Evolutionary conservation across 2,888 invertebrate species (phyloP).

Genomic region (Hofmannophila pseudospretella): DNA sequence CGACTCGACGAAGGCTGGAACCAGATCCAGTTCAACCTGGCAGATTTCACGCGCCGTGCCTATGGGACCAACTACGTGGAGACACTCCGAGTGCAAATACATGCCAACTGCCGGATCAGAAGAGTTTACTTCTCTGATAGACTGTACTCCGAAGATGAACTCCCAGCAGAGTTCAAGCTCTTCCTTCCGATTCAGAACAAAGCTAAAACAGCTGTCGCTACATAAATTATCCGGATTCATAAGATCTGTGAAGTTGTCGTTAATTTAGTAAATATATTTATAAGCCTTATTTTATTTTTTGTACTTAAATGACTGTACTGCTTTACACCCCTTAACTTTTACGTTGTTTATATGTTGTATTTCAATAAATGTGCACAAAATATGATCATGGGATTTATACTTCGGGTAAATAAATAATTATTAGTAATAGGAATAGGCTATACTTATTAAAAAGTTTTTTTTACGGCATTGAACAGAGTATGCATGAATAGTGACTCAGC

Average conservation of each 20-base stretch:
- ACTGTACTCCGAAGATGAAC: slow-evolving; percentile 94
- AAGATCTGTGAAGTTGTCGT: slow-evolving; percentile 21
- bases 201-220: slow-evolving; percentile 74
- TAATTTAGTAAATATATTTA: slow-evolving; percentile 50
- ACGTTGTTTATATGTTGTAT: slow-evolving; percentile 10
- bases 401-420: too few relatives aligned
- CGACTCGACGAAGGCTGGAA: slow-evolving; percentile 97
- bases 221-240: slow-evolving; percentile 40
- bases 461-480: too few relatives aligned
- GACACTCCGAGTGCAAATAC: slow-evolving; percentile 93
- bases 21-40: slow-evolving; percentile 95
- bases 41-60: slow-evolving; percentile 94
- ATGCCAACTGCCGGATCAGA: slow-evolving; percentile 96
- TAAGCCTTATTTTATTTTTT: slow-evolving; percentile 52
- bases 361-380: slow-evolving; percentile 6
- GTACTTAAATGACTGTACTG: slow-evolving; percentile 36
- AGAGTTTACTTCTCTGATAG: slow-evolving; percentile 94
- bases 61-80: slow-evolving; percentile 98
- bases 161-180: slow-evolving; percentile 96
- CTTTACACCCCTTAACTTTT: slow-evolving; percentile 26
- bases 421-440: too few relatives aligned
- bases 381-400: too few relatives aligned
- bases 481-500: too few relatives aligned
- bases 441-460: too few relatives aligned
- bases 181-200: slow-evolving; percentile 95